These are phyloP conservation scores for Falco punctatus DNA, from an alignment of 2,113 vertebrate genomes.

Conservation along the genomic window DNA sequence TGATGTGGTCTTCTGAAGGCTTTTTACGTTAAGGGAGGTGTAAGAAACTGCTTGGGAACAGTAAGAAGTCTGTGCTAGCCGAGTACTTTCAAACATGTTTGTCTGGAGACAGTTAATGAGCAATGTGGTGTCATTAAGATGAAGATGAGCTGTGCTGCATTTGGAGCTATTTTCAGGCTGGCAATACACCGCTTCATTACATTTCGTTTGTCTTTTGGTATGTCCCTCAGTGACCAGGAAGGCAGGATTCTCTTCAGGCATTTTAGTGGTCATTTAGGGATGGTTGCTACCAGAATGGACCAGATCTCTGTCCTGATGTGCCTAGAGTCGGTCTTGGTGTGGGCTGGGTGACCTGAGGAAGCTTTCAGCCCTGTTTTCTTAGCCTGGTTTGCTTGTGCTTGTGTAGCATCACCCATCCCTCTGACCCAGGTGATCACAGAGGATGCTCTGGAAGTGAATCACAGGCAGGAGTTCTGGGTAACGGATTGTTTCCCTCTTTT, in stretches of 20 bases:
- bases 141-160: constrained; percentile 5
- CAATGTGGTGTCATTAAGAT: constrained; percentile 28
- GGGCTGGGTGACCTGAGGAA: not conserved
- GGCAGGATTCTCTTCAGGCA: not conserved
- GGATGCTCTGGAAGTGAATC: not conserved
- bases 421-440: not conserved
- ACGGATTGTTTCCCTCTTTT: not conserved
- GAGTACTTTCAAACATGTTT: not conserved
- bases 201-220: not conserved
- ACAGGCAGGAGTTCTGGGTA: not conserved
- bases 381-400: not conserved
- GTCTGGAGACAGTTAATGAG: constrained; percentile 42
- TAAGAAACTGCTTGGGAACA: constrained; percentile 9
- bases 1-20: not conserved
- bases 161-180: constrained; percentile 32
- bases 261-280: not conserved
- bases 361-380: not conserved
- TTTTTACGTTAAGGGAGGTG: not conserved
- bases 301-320: not conserved
- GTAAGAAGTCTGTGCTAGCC: not conserved
- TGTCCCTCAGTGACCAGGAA: not conserved
- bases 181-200: not conserved
- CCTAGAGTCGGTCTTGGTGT: not conserved
- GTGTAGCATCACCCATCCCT: not conserved
- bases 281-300: not conserved